Evolutionary conservation across 2,797 vertebrate genomes (phyloP).

Genomic region (Calcarius lapponicus): DNA sequence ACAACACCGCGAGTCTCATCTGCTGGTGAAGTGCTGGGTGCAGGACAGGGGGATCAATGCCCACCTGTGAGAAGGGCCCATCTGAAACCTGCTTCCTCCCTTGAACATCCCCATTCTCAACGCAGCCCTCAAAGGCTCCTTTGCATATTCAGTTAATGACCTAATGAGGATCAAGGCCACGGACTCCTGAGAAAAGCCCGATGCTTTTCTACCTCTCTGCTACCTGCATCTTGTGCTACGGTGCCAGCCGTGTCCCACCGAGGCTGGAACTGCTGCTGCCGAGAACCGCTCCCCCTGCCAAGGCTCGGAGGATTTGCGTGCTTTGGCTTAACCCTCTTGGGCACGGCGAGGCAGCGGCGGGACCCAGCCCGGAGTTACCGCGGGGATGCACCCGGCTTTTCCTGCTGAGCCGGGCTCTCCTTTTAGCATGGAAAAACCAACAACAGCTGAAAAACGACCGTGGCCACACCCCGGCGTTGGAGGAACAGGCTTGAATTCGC

Average conservation of each 20-base stretch:
- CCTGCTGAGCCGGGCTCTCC: background rate
- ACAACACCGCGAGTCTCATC: rapidly evolving
- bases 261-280: background rate
- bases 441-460: constrained; percentile 20
- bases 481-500: background rate
- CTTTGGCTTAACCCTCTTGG: background rate
- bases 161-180: background rate
- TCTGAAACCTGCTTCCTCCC: background rate
- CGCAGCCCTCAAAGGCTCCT: background rate
- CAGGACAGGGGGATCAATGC: background rate
- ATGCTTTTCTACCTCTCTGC: background rate
- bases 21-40: background rate
- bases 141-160: background rate
- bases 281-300: background rate
- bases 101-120: rapidly evolving
- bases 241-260: background rate
- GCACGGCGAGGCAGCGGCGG: background rate
- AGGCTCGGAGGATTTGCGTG: background rate
- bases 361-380: background rate
- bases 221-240: background rate
- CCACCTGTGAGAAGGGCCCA: background rate
- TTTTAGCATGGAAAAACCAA: constrained; percentile 15
- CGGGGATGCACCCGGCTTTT: background rate
- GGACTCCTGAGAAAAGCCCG: background rate
- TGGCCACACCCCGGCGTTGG: constrained; percentile 55